Evolutionary conservation across 2,888 invertebrate species (phyloP).

Genomic region (Nemotelus nigrinus): DNA sequence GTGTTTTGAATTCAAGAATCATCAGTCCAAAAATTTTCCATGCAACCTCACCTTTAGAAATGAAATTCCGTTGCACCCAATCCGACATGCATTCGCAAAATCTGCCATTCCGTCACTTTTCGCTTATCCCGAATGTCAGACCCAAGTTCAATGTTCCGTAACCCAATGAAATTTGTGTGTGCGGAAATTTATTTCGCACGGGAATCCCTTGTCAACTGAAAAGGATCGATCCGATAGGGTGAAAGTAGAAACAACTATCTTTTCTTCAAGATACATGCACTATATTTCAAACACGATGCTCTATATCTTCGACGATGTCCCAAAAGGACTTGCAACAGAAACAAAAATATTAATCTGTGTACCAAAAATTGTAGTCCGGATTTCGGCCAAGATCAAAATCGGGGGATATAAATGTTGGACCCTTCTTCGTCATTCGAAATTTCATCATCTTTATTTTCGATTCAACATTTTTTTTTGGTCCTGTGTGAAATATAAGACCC

Average conservation of each 20-base stretch:
- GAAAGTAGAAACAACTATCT: constrained; percentile 8
- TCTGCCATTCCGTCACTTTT: not conserved
- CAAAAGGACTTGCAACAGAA: not conserved
- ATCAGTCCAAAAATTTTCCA: too few relatives aligned
- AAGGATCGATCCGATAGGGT: constrained; percentile 3
- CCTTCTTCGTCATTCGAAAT: not conserved
- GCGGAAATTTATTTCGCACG: constrained; percentile 11
- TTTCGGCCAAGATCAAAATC: not conserved
- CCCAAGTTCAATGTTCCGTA: not conserved
- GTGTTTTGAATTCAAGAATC: too few relatives aligned
- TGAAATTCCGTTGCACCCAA: not conserved
- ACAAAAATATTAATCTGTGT: constrained; percentile 16
- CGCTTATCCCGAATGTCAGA: not conserved
- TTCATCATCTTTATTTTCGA: too few relatives aligned
- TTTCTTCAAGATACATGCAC: not conserved
- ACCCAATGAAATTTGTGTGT: too few relatives aligned
- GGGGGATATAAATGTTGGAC: not conserved
- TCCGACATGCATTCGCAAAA: not conserved
- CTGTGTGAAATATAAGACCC: not conserved
- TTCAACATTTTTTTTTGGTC: not conserved
- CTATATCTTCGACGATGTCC: not conserved
- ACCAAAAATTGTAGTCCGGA: not conserved
- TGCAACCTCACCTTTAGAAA: not conserved
- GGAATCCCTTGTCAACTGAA: not conserved
- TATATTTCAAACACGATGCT: not conserved